Percentiles rank a stretch among this genome's conserved stretches.
These are phyloP conservation scores for Caradrina kadenii DNA, from an alignment of 2,888 invertebrate genomes.

Conservation along the genomic window DNA sequence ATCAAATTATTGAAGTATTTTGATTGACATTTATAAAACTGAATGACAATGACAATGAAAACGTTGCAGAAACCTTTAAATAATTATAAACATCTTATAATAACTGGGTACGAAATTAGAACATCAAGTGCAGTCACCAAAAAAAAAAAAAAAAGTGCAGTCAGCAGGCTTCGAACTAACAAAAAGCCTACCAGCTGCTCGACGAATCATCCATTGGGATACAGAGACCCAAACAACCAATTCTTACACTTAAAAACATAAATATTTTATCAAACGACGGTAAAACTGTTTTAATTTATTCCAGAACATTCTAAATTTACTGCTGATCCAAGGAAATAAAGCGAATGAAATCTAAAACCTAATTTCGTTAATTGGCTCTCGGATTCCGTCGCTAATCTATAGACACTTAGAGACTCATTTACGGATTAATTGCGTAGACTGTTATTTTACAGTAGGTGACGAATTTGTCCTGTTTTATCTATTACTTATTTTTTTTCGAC, in stretches of 20 bases:
- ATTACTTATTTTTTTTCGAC: background rate
- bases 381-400: constrained; percentile 55
- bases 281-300: constrained; percentile 34
- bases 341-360: constrained; percentile 57
- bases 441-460: constrained; percentile 38
- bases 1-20: too few relatives aligned
- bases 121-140: background rate
- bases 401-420: constrained; percentile 55
- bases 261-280: constrained; percentile 3
- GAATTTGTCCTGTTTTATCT: constrained; percentile 8
- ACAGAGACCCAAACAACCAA: too few relatives aligned
- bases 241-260: background rate
- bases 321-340: constrained; percentile 50
- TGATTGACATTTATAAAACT: too few relatives aligned
- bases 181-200: background rate
- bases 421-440: constrained; percentile 46
- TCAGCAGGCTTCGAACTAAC: background rate
- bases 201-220: background rate
- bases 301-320: constrained; percentile 40
- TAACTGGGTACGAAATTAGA: background rate
- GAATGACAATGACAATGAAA: too few relatives aligned
- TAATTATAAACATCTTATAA: background rate
- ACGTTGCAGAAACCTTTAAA: too few relatives aligned
- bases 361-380: constrained; percentile 56
- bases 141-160: too few relatives aligned